phyloP scores from a whole-genome alignment of 1,140 invertebrate species.

The Sarcophaga peregrina region DNA sequence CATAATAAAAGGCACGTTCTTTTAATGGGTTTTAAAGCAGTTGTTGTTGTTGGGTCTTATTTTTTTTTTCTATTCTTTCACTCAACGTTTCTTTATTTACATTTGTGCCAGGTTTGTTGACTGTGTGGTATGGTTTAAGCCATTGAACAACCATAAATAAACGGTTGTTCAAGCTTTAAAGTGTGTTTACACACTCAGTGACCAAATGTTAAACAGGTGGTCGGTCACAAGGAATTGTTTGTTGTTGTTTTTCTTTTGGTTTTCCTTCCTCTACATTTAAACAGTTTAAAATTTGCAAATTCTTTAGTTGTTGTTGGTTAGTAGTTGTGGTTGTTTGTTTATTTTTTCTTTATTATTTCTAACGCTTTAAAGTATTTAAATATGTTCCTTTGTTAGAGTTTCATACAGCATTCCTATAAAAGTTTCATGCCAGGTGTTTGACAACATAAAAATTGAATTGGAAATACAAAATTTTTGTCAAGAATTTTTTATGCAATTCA shows the following conservation, averaged over 20 bases:
- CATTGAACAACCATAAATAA: neutral
- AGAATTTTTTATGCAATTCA: too few relatives aligned
- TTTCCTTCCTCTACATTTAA: neutral
- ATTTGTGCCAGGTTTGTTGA: neutral
- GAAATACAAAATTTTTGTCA: too few relatives aligned
- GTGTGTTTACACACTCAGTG: neutral
- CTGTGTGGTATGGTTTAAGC: neutral
- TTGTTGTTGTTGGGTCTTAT: neutral
- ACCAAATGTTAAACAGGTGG: slow-evolving; percentile 13
- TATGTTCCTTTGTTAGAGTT: too few relatives aligned
- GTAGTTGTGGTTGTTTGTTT: too few relatives aligned
- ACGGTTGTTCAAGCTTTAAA: neutral
- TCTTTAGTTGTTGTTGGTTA: too few relatives aligned
- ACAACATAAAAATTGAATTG: too few relatives aligned
- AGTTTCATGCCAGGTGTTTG: too few relatives aligned
- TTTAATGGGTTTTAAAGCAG: slow-evolving; percentile 1
- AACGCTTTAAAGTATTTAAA: too few relatives aligned
- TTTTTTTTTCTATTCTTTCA: neutral
- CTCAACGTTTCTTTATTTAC: neutral
- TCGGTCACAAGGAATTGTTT: neutral
- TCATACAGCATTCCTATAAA: too few relatives aligned
- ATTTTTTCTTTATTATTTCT: too few relatives aligned
- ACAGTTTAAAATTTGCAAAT: too few relatives aligned
- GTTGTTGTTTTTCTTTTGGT: too few relatives aligned
- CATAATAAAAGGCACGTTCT: slow-evolving; percentile 37